A percentile compares a stretch with the other conserved stretches of the same genome.
These are phyloP conservation scores for Rhodophaea formosa DNA, from an alignment of 2,888 invertebrate species.

Conservation along the genomic window DNA sequence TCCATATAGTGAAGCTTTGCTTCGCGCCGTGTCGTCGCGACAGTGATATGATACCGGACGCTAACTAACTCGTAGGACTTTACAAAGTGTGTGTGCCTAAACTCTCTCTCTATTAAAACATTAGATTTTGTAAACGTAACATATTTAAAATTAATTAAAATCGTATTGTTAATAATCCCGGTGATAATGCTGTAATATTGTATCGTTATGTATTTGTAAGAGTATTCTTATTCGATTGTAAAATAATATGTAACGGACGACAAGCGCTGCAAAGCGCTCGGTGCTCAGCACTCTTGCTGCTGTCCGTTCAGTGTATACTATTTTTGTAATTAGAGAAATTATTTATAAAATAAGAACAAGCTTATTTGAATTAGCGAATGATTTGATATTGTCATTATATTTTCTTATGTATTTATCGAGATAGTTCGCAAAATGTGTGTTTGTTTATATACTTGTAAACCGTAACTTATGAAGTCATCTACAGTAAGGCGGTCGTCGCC, in stretches of 20 bases:
- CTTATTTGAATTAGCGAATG: conserved; percentile 69
- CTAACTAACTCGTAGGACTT: conserved; percentile 61
- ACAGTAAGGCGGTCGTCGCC: conserved; percentile 26
- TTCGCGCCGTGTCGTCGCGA: conserved; percentile 11
- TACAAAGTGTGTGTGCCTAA: conserved; percentile 76
- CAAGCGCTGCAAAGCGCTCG: conserved; percentile 47
- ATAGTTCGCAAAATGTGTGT: conserved; percentile 73
- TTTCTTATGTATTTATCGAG: conserved; percentile 79
- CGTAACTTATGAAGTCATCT: conserved; percentile 62
- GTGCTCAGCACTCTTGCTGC: conserved; percentile 48
- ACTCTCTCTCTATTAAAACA: conserved; percentile 74
- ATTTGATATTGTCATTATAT: conserved; percentile 69
- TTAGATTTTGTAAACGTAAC: conserved; percentile 70
- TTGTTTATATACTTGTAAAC: conserved; percentile 68
- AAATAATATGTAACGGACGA: conserved; percentile 74
- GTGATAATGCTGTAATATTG: conserved; percentile 82
- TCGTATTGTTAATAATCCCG: conserved; percentile 80
- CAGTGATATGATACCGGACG: conserved; percentile 55
- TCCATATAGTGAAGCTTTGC: background rate
- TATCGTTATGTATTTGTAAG: conserved; percentile 81
- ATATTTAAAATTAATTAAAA: conserved; percentile 66
- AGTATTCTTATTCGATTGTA: conserved; percentile 71
- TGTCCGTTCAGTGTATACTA: conserved; percentile 73
- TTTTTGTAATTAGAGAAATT: conserved; percentile 80
- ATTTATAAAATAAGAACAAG: conserved; percentile 79